Conservation (phyloP, 2,113 vertebrate genomes). For the Megaptera novaeangliae region DNA sequence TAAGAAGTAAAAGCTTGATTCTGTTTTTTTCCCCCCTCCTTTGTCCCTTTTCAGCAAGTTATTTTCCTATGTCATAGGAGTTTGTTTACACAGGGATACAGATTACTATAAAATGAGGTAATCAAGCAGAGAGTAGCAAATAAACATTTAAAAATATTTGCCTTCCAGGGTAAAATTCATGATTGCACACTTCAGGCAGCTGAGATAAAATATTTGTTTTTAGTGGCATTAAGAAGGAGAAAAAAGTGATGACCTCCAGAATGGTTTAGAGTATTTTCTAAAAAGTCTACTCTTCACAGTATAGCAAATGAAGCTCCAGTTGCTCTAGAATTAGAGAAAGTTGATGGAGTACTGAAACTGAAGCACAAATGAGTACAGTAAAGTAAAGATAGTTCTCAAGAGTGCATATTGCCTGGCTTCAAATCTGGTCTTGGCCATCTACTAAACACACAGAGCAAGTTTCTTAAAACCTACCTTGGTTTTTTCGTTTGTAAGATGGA, state of each 20-base stretch:
- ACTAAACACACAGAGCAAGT: neutral
- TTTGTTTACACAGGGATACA: slow-evolving; percentile 33
- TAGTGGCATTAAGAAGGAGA: neutral
- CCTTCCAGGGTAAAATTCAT: neutral
- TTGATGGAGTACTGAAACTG: neutral
- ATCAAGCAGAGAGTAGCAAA: neutral
- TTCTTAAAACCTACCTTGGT: neutral
- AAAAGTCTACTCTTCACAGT: neutral
- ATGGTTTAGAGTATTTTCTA: neutral
- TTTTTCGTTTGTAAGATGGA: neutral
- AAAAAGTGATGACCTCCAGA: neutral
- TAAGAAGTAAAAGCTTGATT: slow-evolving; percentile 37
- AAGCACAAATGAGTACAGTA: neutral
- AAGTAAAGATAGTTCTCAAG: neutral
- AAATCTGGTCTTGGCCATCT: neutral
- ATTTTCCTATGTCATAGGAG: neutral
- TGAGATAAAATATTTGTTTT: neutral
- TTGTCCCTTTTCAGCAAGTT: neutral
- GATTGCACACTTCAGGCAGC: neutral
- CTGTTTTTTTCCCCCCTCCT: neutral
- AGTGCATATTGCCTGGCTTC: neutral
- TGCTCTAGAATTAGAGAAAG: neutral
- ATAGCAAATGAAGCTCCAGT: neutral
- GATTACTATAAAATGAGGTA: slow-evolving; percentile 23
- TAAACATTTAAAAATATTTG: slow-evolving; percentile 37